Evolutionary conservation across 2,113 vertebrate genomes (phyloP), one percentile per base, ranked within the genome.

Genomic region (Equus przewalskii): DNA sequence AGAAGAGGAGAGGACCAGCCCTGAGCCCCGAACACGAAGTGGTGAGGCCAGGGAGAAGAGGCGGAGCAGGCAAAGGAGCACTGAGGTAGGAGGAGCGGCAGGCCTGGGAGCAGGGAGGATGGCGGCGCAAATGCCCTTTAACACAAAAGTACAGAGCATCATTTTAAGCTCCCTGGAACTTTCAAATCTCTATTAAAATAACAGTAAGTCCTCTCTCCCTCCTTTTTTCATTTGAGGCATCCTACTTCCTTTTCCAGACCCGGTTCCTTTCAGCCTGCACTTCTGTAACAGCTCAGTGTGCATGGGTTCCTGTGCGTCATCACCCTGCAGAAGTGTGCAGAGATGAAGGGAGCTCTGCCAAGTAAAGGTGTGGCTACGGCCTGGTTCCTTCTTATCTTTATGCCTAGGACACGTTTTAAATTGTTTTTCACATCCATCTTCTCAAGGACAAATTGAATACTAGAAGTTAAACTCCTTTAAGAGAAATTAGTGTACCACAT

Each of bases 61-160:
- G n/a, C 6, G 15, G 82, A 10, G 56, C 54, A 1, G 12, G 15
- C 1, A 16, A 33, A n/a, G 16, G 46, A 21, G 18, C 36, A 36
- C 2, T 26, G 22, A 16, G 51, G 18, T 8, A 3, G 24, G 51
- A 46, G n/a, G 54, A 26, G n/a, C 18, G 22, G 41, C 60, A 10
- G 11, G 62, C 88, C 6, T 0, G 41, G 28, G 1, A 6, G 7
- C 12, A 46, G 24, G 54, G 14, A 62, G 22, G 21, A 4, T 7
- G 28, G 41, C 0, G 7, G 54, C 36, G 58, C 14, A 16, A 30
- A 4, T 78, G 28, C 49, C 60, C 49, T 60, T 46, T 4, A 24
- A 33, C 70, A 41, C n/a, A 1, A n/a, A 15, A 13, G 1, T 6
- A 22, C 33, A 36, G 44, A 3, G 3, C 1, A 3, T 10, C 33